phyloP scores from a whole-genome alignment of 2,797 vertebrate genomes.

The Toxotes lorentzi region DNA sequence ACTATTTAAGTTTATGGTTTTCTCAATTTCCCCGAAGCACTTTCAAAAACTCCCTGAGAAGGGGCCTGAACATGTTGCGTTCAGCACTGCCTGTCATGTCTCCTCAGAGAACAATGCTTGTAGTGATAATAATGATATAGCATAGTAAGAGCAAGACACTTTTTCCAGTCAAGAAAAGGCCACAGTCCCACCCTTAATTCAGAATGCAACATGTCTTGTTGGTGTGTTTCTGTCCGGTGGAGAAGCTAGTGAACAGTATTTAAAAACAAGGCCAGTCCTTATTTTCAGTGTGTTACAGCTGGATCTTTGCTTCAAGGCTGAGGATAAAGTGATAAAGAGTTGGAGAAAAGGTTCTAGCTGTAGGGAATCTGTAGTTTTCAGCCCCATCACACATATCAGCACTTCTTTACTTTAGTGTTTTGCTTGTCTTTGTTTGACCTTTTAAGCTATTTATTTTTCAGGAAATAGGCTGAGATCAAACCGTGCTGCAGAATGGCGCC shows the following conservation, averaged over 20 bases:
- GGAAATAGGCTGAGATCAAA: conserved; percentile 20
- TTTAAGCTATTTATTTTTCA: conserved; percentile 30
- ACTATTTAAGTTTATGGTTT: conserved; percentile 28
- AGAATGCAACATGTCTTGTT: conserved; percentile 17
- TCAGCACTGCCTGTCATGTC: conserved; percentile 14
- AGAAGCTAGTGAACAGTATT: not conserved
- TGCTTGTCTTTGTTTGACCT: conserved; percentile 17
- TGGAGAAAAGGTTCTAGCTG: not conserved
- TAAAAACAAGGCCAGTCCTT: not conserved
- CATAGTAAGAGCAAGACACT: not conserved
- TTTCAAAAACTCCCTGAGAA: conserved; percentile 22
- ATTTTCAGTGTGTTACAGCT: not conserved
- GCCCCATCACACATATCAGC: not conserved
- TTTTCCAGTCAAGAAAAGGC: not conserved
- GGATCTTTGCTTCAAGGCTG: not conserved
- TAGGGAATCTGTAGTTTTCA: conserved; percentile 14
- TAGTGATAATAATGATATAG: conserved; percentile 35
- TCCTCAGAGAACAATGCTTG: conserved; percentile 26
- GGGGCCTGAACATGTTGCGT: conserved; percentile 37
- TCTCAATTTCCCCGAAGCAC: conserved; percentile 20
- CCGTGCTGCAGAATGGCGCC: not conserved
- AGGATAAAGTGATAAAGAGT: not conserved
- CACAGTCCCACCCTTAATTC: not conserved
- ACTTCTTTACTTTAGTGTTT: conserved; percentile 17
- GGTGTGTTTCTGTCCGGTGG: not conserved